A percentile compares a stretch with the other conserved stretches of the same genome.
Evolutionary conservation across 1,140 invertebrate genomes (phyloP).

Genomic region (Sinella curviseta): DNA sequence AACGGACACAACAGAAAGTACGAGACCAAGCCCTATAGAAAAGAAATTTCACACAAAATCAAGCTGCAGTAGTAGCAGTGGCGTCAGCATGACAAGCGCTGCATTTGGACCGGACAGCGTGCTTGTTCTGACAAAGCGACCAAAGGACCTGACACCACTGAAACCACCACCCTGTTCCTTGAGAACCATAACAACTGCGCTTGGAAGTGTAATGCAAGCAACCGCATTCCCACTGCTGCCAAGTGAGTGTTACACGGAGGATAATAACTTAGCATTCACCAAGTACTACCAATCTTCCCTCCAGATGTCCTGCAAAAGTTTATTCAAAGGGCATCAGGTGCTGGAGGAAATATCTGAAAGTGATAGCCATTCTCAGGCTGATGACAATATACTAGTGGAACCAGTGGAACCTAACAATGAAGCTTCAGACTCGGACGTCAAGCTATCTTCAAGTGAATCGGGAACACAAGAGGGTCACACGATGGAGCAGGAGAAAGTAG

Average conservation of each 20-base stretch:
- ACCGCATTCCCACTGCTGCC: conserved; percentile 51
- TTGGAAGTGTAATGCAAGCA: conserved; percentile 49
- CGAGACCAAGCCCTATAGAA: neutral
- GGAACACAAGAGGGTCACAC: neutral
- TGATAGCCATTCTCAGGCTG: conserved; percentile 16
- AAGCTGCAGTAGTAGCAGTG: neutral
- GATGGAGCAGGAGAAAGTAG: neutral
- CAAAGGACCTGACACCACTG: neutral
- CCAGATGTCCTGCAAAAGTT: conserved; percentile 18
- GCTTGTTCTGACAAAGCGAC: conserved; percentile 3
- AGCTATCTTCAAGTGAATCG: neutral
- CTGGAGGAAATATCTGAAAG: neutral
- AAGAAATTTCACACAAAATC: neutral
- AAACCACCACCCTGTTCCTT: neutral
- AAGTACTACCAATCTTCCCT: conserved; percentile 34
- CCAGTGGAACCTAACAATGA: conserved; percentile 33
- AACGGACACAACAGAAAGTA: neutral
- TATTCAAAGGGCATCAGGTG: conserved; percentile 1
- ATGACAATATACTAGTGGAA: conserved; percentile 43
- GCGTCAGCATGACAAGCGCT: neutral
- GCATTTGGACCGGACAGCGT: neutral
- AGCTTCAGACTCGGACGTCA: too few species aligned
- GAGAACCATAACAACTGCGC: conserved; percentile 37
- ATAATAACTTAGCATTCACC: conserved; percentile 44
- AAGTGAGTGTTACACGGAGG: conserved; percentile 35